These are phyloP conservation scores for Eupithecia inturbata DNA, from an alignment of 2,888 invertebrate species.

Conservation along the genomic window DNA sequence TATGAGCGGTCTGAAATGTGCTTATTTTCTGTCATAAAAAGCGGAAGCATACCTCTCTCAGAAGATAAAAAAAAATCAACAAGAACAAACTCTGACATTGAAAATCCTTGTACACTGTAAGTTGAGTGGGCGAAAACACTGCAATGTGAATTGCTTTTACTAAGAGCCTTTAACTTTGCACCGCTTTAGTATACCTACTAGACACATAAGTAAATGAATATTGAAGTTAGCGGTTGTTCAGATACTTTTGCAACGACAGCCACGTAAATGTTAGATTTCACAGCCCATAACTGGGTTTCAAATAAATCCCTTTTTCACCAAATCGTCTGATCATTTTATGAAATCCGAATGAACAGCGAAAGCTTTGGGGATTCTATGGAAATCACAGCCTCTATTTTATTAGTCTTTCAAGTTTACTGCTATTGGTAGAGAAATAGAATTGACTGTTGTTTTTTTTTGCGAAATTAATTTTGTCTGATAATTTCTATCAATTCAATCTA, in stretches of 20 bases:
- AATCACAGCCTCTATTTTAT: slow-evolving; percentile 29
- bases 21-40: not conserved
- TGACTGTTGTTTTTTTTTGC: not conserved
- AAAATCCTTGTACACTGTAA: not conserved
- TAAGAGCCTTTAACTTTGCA: not conserved
- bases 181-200: not conserved
- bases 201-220: not conserved
- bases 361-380: slow-evolving; percentile 27
- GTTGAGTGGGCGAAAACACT: not conserved
- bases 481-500: no score
- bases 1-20: not conserved
- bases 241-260: slow-evolving; percentile 14
- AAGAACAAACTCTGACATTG: not conserved
- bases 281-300: slow-evolving; percentile 30
- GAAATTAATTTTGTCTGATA: slow-evolving; percentile 1
- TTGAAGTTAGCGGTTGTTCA: slow-evolving; percentile 7
- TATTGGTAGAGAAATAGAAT: not conserved
- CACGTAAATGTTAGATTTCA: slow-evolving; percentile 27
- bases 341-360: slow-evolving; percentile 33
- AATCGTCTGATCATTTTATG: slow-evolving; percentile 37
- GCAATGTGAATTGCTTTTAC: not conserved
- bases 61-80: not conserved
- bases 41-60: not conserved
- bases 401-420: slow-evolving; percentile 18
- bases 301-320: slow-evolving; percentile 35